Evolutionary conservation across 2,113 vertebrate species (phyloP).

Genomic region (Hippolais icterina): DNA sequence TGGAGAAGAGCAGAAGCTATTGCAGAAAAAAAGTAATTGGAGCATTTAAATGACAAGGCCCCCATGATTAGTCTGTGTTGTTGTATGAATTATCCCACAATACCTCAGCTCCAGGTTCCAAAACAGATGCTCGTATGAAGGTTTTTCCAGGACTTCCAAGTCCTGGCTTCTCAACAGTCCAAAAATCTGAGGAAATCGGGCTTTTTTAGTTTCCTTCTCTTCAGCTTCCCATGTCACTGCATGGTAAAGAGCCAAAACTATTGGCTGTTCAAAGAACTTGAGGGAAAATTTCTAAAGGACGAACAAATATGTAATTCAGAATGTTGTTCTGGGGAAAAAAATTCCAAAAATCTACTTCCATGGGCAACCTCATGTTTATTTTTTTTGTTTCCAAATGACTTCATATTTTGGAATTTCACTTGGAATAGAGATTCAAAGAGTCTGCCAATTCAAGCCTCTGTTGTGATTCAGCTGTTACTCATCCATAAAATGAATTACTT

Average conservation of each 20-base stretch:
- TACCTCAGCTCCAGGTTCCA: neutral
- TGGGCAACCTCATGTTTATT: neutral
- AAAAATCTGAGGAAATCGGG: neutral
- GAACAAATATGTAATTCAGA: neutral
- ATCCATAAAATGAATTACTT: neutral
- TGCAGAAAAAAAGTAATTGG: slow-evolving; percentile 33
- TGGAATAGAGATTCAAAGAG: slow-evolving; percentile 10
- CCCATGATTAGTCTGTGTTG: neutral
- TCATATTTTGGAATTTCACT: slow-evolving; percentile 29
- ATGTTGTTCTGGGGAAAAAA: neutral
- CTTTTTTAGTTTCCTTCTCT: neutral
- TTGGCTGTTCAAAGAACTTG: neutral
- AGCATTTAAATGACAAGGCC: neutral
- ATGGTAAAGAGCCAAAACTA: neutral
- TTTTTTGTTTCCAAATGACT: slow-evolving; percentile 13
- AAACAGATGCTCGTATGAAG: neutral
- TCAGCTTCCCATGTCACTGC: neutral
- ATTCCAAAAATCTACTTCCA: neutral
- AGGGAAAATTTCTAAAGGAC: neutral
- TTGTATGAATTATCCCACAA: slow-evolving; percentile 2
- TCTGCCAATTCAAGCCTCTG: slow-evolving; percentile 6
- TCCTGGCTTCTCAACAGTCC: neutral
- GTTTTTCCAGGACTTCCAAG: neutral
- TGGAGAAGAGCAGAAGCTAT: neutral
- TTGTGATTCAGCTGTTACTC: slow-evolving; percentile 28